Evolutionary conservation across 30 jellyfish, hydroid and myxozoan genomes (phyloP).

Genomic region (Turritopsis rubra): DNA sequence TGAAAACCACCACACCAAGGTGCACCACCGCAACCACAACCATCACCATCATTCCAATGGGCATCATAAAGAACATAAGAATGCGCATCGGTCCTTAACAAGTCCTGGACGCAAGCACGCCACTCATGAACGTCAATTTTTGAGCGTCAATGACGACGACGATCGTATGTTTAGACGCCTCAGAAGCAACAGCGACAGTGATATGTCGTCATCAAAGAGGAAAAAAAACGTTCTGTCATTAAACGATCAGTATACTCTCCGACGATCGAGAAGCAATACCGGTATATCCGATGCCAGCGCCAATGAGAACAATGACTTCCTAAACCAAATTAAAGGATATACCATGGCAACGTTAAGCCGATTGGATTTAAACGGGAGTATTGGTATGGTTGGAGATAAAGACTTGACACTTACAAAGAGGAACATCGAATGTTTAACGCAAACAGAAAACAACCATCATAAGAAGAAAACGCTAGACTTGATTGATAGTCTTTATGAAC

Average conservation of each 20-base stretch:
- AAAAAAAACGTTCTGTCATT: too few relatives aligned
- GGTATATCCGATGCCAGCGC: background rate
- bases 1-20: background rate
- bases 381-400: background rate
- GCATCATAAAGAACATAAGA: background rate
- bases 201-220: background rate
- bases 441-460: background rate
- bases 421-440: background rate
- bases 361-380: background rate
- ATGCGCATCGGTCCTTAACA: background rate
- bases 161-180: constrained; percentile 7
- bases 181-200: constrained; percentile 1
- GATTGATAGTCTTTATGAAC: constrained; percentile 11
- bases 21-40: background rate
- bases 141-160: background rate
- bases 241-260: background rate
- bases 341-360: background rate
- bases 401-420: background rate
- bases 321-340: background rate
- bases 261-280: background rate
- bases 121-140: background rate
- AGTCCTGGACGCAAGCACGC: background rate
- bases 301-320: background rate
- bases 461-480: constrained; percentile 3
- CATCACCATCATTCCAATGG: background rate